Conservation (phyloP, 2,797 vertebrate species). For the Esox masquinongy region DNA sequence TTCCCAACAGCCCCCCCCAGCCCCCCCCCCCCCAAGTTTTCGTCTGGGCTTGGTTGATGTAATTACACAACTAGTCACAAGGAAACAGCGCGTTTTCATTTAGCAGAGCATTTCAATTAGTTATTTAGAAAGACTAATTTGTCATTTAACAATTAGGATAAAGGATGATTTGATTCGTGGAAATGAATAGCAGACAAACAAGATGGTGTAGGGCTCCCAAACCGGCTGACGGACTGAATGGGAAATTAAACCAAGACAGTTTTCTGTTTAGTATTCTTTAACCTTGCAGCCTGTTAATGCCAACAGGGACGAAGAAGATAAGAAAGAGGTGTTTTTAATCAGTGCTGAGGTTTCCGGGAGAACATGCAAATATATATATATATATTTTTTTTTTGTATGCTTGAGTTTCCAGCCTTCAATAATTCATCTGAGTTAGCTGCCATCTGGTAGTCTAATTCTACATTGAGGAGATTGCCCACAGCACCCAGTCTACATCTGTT, state of each 20-base stretch:
- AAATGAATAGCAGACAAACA: neutral
- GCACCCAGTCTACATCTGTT: neutral
- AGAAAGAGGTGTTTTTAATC: neutral
- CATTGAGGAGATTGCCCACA: neutral
- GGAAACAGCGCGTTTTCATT: constrained; percentile 52
- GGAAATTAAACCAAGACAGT: neutral
- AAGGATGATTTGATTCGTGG: constrained; percentile 50
- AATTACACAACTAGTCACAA: constrained; percentile 36
- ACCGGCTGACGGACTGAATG: neutral
- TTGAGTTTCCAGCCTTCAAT: neutral
- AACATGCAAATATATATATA: neutral
- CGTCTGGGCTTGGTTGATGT: constrained; percentile 58
- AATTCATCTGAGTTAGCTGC: constrained; percentile 4
- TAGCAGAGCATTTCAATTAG: constrained; percentile 64
- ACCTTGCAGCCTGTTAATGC: neutral
- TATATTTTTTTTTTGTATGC: neutral
- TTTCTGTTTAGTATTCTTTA: neutral
- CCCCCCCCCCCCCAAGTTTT: constrained; percentile 6
- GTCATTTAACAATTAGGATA: constrained; percentile 66
- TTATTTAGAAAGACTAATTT: constrained; percentile 63
- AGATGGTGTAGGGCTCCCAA: neutral
- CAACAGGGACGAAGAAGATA: neutral
- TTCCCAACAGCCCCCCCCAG: constrained; percentile 25
- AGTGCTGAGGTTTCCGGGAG: neutral
- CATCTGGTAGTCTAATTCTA: constrained; percentile 14